phyloP scores from a whole-genome alignment of 1,140 invertebrate species.

The Rhynchophorus ferrugineus region DNA sequence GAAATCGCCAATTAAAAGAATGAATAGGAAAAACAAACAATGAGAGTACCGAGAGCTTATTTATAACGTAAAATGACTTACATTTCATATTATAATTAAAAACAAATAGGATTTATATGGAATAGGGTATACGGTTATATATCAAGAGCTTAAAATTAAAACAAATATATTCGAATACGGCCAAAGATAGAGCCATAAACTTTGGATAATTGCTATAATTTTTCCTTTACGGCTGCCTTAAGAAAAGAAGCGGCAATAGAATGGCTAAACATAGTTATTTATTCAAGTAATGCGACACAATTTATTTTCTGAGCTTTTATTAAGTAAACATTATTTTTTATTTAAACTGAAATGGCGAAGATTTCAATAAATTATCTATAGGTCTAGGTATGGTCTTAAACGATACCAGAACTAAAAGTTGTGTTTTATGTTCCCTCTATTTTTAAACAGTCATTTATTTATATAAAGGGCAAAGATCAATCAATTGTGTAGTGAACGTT shows the following conservation, averaged over 20 bases:
- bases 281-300: not conserved
- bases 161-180: slow-evolving; percentile 9
- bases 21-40: too few relatives aligned
- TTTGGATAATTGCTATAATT: slow-evolving; percentile 16
- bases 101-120: slow-evolving; percentile 8
- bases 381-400: too few relatives aligned
- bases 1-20: too few relatives aligned
- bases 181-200: slow-evolving; percentile 6
- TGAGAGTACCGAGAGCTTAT: too few relatives aligned
- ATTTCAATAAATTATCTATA: too few relatives aligned
- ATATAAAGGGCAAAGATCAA: too few relatives aligned
- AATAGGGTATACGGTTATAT: not conserved
- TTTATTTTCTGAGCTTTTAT: not conserved
- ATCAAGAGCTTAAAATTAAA: slow-evolving; percentile 17
- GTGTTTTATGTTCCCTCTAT: too few relatives aligned
- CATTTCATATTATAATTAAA: slow-evolving; percentile 7
- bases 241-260: not conserved
- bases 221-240: slow-evolving; percentile 5
- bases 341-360: not conserved
- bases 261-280: slow-evolving; percentile 3
- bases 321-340: not conserved
- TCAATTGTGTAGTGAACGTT: too few relatives aligned
- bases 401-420: too few relatives aligned
- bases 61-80: slow-evolving; percentile 1
- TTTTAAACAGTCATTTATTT: too few relatives aligned